phyloP scores from a whole-genome alignment of 1,140 invertebrate genomes.

The Chelonus insularis region DNA sequence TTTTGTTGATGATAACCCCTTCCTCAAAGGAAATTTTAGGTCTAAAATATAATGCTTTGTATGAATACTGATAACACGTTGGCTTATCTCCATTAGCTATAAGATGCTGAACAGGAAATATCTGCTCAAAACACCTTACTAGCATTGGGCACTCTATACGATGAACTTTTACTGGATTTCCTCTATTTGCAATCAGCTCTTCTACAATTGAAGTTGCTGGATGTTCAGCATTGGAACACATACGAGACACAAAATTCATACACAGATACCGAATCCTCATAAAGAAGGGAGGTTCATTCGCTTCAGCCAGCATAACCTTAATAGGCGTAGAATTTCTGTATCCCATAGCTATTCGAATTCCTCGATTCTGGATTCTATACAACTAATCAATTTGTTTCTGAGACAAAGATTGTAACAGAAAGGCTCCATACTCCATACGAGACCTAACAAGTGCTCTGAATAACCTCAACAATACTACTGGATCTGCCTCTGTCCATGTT shows the following conservation, averaged over 20 bases:
- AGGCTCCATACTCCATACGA: background rate
- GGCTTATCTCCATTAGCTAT: background rate
- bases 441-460: background rate
- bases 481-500: background rate
- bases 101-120: background rate
- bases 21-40: background rate
- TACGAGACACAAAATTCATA: background rate
- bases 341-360: constrained; percentile 16
- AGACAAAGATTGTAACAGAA: background rate
- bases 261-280: constrained; percentile 13
- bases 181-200: background rate
- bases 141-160: constrained; percentile 6
- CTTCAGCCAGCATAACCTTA: constrained; percentile 27
- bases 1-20: background rate
- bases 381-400: no score
- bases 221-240: background rate
- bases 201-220: background rate
- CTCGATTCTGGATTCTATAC: constrained; percentile 7
- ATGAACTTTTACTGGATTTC: background rate
- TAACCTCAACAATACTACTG: background rate
- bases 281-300: background rate
- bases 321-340: constrained; percentile 27
- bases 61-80: constrained; percentile 4
- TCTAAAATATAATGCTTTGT: background rate
- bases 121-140: no score